A percentile compares a stretch with the other conserved stretches of the same genome.
Evolutionary conservation across 2,888 invertebrate genomes (phyloP).

Genomic region (Frankliniella fusca): DNA sequence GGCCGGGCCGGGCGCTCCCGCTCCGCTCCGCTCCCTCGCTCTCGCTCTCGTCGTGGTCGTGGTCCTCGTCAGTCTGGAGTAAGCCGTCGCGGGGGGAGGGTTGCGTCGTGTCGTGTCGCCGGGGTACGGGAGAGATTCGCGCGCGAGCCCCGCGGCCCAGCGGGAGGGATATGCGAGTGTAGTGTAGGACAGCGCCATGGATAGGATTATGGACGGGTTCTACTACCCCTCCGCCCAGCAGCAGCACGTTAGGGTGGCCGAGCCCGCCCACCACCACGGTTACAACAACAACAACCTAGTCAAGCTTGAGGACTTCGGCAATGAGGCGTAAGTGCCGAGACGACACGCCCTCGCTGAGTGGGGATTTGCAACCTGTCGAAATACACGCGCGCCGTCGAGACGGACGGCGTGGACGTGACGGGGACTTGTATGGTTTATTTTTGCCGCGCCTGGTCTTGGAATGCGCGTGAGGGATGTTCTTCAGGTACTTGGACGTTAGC

Average conservation of each 20-base stretch:
- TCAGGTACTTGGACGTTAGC: too few species aligned
- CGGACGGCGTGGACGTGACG: too few species aligned
- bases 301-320: constrained; percentile 12
- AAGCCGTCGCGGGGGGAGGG: constrained; percentile 1
- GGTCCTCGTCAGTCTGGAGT: not conserved
- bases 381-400: not conserved
- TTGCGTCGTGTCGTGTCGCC: not conserved
- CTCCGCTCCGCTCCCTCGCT: too few species aligned
- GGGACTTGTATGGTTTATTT: too few species aligned
- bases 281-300: constrained; percentile 25
- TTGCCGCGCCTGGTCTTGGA: too few species aligned
- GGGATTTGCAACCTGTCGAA: not conserved
- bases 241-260: not conserved
- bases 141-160: not conserved
- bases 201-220: constrained; percentile 5
- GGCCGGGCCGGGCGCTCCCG: not conserved
- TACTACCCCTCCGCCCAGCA: not conserved
- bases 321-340: constrained; percentile 12
- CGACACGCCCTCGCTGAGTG: not conserved
- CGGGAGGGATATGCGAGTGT: not conserved
- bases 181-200: not conserved
- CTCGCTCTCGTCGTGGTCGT: not conserved
- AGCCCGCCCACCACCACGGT: not conserved
- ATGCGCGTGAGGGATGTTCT: too few species aligned
- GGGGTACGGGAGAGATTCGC: not conserved